Conservation (phyloP, 2,797 vertebrate species). For the Fistularia commersonii region DNA sequence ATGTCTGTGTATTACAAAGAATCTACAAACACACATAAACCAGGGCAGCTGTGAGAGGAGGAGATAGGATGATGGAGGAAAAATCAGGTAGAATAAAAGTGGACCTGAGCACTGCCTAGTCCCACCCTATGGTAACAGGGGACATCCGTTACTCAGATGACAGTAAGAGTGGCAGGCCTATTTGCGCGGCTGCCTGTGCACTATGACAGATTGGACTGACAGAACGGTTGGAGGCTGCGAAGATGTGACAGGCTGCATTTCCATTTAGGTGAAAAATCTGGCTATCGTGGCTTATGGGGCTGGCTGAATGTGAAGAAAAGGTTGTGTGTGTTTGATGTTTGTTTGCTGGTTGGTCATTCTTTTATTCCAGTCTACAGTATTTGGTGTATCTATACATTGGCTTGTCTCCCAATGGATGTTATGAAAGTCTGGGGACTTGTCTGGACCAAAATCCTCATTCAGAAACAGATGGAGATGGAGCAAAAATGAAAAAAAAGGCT, state of each 20-base stretch:
- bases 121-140: conserved; percentile 64
- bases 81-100: conserved; percentile 48
- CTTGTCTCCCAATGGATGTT: not conserved
- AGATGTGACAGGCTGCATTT: conserved; percentile 79
- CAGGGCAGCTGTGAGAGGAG: conserved; percentile 8
- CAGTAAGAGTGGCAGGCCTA: conserved; percentile 82
- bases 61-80: conserved; percentile 24
- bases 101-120: conserved; percentile 59
- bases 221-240: conserved; percentile 71
- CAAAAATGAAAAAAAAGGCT: no score
- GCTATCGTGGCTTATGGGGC: conserved; percentile 63
- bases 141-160: conserved; percentile 79
- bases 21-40: conserved; percentile 26
- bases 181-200: conserved; percentile 70
- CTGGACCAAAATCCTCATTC: no score
- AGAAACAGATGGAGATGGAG: no score
- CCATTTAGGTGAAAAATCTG: conserved; percentile 83
- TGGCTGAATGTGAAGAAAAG: conserved; percentile 33
- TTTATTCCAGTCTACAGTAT: conserved; percentile 12
- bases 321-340: conserved; percentile 18
- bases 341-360: conserved; percentile 27
- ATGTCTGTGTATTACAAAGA: conserved; percentile 31
- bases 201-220: conserved; percentile 78
- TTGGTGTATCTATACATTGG: conserved; percentile 3
- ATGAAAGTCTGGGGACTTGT: no score